phyloP scores from a whole-genome alignment of 2,797 vertebrate genomes.

The Gephyroberyx darwinii region DNA sequence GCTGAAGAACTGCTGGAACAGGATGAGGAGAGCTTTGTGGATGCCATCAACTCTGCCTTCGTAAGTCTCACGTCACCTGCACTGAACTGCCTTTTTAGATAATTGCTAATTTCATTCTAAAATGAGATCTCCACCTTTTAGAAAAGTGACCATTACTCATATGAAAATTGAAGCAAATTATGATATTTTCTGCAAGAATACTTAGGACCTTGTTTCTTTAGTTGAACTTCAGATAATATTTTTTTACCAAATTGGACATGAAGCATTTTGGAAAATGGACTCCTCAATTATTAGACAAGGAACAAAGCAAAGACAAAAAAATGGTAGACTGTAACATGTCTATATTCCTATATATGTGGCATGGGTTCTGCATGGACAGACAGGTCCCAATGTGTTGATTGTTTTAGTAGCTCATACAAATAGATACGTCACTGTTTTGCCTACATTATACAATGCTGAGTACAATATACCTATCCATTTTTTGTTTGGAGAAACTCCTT shows the following conservation, averaged over 20 bases:
- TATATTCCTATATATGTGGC: slow-evolving; percentile 31
- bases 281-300: not conserved
- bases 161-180: not conserved
- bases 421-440: slow-evolving; percentile 56
- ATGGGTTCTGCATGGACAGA: slow-evolving; percentile 4
- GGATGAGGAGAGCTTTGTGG: slow-evolving; percentile 95
- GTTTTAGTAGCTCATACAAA: slow-evolving; percentile 56
- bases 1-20: slow-evolving; percentile 89
- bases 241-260: not conserved
- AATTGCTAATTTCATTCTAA: slow-evolving; percentile 11
- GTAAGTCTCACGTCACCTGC: slow-evolving; percentile 79
- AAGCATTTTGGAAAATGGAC: not conserved
- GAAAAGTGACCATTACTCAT: not conserved
- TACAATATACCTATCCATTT: slow-evolving; percentile 62
- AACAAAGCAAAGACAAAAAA: not conserved
- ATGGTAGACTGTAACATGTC: slow-evolving; percentile 22
- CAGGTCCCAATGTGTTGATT: slow-evolving; percentile 13
- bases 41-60: slow-evolving; percentile 96
- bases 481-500: slow-evolving; percentile 75
- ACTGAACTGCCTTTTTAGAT: not conserved
- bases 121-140: not conserved
- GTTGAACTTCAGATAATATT: not conserved
- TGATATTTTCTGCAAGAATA: not conserved
- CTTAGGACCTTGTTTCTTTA: not conserved
- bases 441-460: slow-evolving; percentile 52